Evolutionary conservation across 2,888 invertebrate genomes (phyloP), one percentile per base, ranked within the genome.

Genomic region (Agriopis marginaria): DNA sequence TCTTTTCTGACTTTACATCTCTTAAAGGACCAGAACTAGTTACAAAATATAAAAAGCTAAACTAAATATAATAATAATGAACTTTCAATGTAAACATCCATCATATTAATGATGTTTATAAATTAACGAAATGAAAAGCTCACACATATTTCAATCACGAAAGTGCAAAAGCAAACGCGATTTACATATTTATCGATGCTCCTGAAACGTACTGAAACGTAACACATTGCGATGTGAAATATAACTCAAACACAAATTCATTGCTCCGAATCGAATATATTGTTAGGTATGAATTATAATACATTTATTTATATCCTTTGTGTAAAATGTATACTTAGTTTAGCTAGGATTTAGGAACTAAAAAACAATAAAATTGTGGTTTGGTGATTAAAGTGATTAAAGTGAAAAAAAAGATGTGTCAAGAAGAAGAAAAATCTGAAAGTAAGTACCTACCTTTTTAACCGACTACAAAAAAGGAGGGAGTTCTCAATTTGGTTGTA

Each of bases 121-220:
- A 66, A 61, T 75, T 77, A 72, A 77, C 76, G 66, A 74, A 75
- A 77, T 77, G 74, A 76, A 79, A 76, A 75, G 70, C 73, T 74
- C 74, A 80, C 79, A 80, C 78, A 79, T 75, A 78, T 79, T 81
- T 81, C 75, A 80, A 81, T 82, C 79, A 82, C 76, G 81, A 77
- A 78, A 81, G 76, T 82, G 80, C 74, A 82, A 81, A 82, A 76
- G 78, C 79, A 82, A 81, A 83, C 76, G 70, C 44, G 70, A 84
- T 86, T 85, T 79, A 75, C 82, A 86, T 86, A 85, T 82, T 84
- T 81, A 86, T 85, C 81, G 79, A 78, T 65, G 74, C 63, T 66
- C 63, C 68, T 72, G 71, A 76, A 74, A 72, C 73, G 72, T 73
- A 74, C 60, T 68, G 54, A 69, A 69, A 71, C 68, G 55, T 51